Conservation (phyloP, 1,140 invertebrate genomes). For the Euwallacea similis region DNA sequence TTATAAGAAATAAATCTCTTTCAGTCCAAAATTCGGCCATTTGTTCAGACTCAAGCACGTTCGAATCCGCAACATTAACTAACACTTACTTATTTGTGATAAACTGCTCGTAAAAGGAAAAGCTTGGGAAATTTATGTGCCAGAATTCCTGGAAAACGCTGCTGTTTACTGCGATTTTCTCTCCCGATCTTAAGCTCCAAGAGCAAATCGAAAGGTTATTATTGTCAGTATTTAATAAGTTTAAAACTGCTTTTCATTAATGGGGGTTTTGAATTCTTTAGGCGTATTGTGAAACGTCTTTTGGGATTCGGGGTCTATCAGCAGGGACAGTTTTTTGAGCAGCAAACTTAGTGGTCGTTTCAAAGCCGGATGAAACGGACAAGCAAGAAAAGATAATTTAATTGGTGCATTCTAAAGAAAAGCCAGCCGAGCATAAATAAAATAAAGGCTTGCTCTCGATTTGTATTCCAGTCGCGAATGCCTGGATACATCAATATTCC, state of each 20-base stretch:
- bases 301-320: too few species aligned
- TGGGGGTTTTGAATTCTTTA: too few species aligned
- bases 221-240: background rate
- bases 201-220: slow-evolving; percentile 23
- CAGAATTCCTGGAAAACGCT: slow-evolving; percentile 24
- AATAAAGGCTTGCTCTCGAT: slow-evolving; percentile 24
- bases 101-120: slow-evolving; percentile 35
- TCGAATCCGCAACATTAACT: slow-evolving; percentile 24
- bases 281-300: too few species aligned
- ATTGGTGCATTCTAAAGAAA: slow-evolving; percentile 29
- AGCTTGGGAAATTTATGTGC: slow-evolving; percentile 31
- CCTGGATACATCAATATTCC: slow-evolving; percentile 36
- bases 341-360: background rate
- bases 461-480: slow-evolving; percentile 22
- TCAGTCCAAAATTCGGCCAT: background rate
- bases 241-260: too few species aligned
- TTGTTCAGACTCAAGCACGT: slow-evolving; percentile 1
- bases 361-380: slow-evolving; percentile 10
- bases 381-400: slow-evolving; percentile 27
- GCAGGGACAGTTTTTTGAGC: too few species aligned
- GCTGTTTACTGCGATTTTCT: slow-evolving; percentile 29
- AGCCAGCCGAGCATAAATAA: slow-evolving; percentile 33
- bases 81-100: slow-evolving; percentile 34
- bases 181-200: slow-evolving; percentile 26
- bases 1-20: too few species aligned